A percentile compares a stretch with the other conserved stretches of the same genome.
phyloP scores from a whole-genome alignment of 2,888 invertebrate genomes.

The Polydesmus complanatus region DNA sequence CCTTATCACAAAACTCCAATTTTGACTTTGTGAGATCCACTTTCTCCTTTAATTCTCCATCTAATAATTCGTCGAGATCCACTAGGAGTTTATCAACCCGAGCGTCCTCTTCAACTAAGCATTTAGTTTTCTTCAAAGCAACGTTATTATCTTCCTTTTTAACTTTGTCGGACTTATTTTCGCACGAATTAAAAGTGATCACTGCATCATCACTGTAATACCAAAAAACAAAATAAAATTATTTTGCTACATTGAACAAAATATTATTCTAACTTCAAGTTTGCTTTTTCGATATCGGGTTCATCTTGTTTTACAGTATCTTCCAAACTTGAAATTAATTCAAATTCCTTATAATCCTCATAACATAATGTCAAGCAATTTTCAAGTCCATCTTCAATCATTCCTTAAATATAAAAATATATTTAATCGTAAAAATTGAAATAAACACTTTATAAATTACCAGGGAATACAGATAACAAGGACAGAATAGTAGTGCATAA shows the following conservation, averaged over 20 bases:
- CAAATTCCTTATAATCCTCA: constrained; percentile 48
- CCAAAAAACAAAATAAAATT: not conserved
- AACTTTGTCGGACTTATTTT: not conserved
- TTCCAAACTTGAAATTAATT: constrained; percentile 3
- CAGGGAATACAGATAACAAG: constrained; percentile 77
- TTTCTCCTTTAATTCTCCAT: constrained; percentile 16
- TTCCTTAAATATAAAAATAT: constrained; percentile 32
- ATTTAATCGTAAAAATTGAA: not conserved
- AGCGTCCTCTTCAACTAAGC: not conserved
- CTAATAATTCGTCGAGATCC: constrained; percentile 17
- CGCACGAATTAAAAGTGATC: not conserved
- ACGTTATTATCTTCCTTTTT: not conserved
- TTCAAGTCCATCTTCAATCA: constrained; percentile 65
- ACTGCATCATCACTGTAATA: not conserved
- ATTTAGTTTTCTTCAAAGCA: not conserved
- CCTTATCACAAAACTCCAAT: constrained; percentile 17
- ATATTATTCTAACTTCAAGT: not conserved
- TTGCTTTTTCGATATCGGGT: not conserved
- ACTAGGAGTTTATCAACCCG: constrained; percentile 3
- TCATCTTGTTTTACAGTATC: constrained; percentile 1
- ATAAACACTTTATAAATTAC: constrained; percentile 23
- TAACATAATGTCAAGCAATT: constrained; percentile 4
- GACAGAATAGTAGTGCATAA: constrained; percentile 76
- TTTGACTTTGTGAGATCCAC: constrained; percentile 15
- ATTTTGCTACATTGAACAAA: too few species aligned